Conservation (phyloP, 2,113 vertebrate genomes). For the Melanocharis versteri region DNA sequence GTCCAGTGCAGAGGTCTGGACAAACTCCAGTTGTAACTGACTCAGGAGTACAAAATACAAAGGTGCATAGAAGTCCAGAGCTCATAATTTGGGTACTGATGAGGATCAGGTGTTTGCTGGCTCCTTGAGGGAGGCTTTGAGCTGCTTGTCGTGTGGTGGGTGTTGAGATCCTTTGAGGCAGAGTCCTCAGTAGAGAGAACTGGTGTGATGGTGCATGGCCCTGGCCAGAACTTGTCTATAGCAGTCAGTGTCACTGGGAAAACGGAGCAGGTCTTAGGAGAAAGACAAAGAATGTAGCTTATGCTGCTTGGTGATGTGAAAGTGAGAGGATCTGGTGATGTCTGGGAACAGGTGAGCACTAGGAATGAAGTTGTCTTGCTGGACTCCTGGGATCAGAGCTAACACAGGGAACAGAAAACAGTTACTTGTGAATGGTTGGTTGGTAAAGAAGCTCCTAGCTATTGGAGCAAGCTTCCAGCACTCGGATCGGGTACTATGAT, state of each 20-base stretch:
- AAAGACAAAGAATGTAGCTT: neutral
- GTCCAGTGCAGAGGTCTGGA: neutral
- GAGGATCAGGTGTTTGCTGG: neutral
- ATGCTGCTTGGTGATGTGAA: neutral
- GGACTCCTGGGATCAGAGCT: neutral
- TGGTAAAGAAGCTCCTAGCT: neutral
- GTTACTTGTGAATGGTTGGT: neutral
- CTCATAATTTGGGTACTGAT: neutral
- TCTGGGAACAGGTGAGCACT: neutral
- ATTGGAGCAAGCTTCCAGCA: neutral
- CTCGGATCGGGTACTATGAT: accelerated
- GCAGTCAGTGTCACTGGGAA: neutral
- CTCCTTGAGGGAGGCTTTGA: accelerated
- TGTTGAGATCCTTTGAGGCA: neutral
- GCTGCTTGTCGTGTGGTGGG: accelerated
- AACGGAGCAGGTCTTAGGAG: neutral
- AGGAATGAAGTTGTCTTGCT: neutral
- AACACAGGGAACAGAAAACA: neutral
- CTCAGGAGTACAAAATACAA: neutral
- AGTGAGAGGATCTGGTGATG: neutral
- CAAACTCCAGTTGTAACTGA: neutral
- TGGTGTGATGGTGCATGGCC: neutral
- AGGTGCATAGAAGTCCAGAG: neutral
- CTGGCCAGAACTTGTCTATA: neutral
- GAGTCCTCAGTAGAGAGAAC: neutral